A percentile compares a stretch with the other conserved stretches of the same genome.
Conservation (phyloP, 2,797 vertebrate species). For the Notolabrus celidotus region DNA sequence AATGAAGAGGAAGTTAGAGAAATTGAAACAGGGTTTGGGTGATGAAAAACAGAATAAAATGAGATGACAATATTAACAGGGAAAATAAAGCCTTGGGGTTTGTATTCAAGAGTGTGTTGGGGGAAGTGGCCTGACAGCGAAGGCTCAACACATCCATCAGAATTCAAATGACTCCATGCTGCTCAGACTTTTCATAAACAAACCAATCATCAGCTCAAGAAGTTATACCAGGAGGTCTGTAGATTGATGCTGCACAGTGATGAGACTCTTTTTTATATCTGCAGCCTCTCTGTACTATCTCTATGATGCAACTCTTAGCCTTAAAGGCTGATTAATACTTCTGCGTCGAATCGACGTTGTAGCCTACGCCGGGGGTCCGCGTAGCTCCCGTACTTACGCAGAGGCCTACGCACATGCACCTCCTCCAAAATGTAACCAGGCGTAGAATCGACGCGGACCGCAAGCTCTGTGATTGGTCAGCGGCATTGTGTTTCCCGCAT, state of each 20-base stretch:
- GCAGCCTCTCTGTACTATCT: background rate
- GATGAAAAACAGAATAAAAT: slow-evolving; percentile 31
- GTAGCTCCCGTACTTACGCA: too few species aligned
- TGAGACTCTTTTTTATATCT: background rate
- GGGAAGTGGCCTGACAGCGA: slow-evolving; percentile 6
- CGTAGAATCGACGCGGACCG: too few species aligned
- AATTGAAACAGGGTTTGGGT: slow-evolving; percentile 22
- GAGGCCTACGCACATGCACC: too few species aligned
- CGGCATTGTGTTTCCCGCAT: too few species aligned
- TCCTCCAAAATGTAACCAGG: too few species aligned
- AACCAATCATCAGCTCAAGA: slow-evolving; percentile 1
- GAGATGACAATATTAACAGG: slow-evolving; percentile 17
- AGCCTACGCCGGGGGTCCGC: too few species aligned
- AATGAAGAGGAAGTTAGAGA: slow-evolving; percentile 28
- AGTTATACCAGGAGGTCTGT: background rate
- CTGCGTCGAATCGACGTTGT: too few species aligned
- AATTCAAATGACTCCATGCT: slow-evolving; percentile 19
- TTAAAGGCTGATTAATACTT: too few species aligned
- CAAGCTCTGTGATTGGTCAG: too few species aligned
- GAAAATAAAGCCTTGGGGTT: slow-evolving; percentile 23
- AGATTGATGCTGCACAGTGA: background rate
- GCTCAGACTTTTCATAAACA: slow-evolving; percentile 15
- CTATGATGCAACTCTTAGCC: slow-evolving; percentile 2
- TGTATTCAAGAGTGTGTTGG: slow-evolving; percentile 9
- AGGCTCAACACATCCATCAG: slow-evolving; percentile 12